Percentiles rank a stretch among this genome's conserved stretches.
These are phyloP conservation scores for Aythya baeri DNA, from an alignment of 2,113 vertebrate genomes.

Conservation along the genomic window DNA sequence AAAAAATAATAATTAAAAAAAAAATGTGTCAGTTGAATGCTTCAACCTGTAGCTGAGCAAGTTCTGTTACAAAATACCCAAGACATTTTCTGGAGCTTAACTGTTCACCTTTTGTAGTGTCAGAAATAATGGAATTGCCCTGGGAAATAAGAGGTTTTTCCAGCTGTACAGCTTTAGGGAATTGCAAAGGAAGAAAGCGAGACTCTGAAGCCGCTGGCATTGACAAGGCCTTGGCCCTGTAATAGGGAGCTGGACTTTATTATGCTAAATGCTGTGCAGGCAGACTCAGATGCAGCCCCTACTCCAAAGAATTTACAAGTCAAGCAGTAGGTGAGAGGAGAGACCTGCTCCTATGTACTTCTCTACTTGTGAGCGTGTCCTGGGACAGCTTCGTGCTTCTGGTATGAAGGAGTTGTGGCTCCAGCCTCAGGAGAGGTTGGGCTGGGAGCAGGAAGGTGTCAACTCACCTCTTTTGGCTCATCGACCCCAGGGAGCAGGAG, in stretches of 20 bases:
- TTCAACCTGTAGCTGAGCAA: background rate
- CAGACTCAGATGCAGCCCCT: background rate
- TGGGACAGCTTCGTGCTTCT: background rate
- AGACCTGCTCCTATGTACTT: background rate
- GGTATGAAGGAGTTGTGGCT: background rate
- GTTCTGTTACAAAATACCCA: background rate
- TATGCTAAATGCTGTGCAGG: background rate
- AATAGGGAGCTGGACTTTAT: background rate
- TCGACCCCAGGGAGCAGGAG: background rate
- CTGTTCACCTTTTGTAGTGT: background rate
- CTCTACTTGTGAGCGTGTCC: rapidly evolving
- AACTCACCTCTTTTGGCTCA: background rate
- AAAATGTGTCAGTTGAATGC: background rate
- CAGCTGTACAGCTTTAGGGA: background rate
- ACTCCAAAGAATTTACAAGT: background rate
- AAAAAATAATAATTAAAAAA: background rate
- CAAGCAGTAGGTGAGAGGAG: background rate
- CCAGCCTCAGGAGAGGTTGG: background rate
- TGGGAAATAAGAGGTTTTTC: constrained; percentile 5
- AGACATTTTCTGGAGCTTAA: background rate
- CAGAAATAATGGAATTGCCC: background rate
- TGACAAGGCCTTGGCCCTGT: background rate
- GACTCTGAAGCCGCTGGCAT: background rate
- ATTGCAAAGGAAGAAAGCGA: background rate
- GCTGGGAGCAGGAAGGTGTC: background rate